Conservation (phyloP, 2,797 vertebrate genomes). For the Helicolenus hilgendorfi region DNA sequence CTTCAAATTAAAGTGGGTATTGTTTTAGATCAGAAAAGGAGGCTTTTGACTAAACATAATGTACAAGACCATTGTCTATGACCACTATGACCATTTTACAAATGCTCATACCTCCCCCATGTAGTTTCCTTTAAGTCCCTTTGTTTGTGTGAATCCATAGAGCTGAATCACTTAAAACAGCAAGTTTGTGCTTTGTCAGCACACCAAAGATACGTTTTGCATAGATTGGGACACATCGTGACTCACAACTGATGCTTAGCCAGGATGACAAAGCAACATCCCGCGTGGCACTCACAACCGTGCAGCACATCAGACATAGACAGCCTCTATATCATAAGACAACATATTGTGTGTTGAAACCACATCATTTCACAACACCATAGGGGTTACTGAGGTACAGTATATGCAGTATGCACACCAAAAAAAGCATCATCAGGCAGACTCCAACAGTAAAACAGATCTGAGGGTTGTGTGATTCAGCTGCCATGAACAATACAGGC, state of each 20-base stretch:
- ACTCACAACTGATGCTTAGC: slow-evolving; percentile 11
- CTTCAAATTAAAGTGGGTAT: not conserved
- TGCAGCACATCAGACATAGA: not conserved
- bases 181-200: not conserved
- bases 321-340: slow-evolving; percentile 38
- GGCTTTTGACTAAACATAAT: not conserved
- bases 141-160: not conserved
- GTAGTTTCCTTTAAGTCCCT: not conserved
- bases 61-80: not conserved
- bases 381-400: not conserved
- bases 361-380: not conserved
- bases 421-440: not conserved
- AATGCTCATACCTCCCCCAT: not conserved
- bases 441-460: not conserved
- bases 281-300: not conserved
- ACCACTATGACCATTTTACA: no score
- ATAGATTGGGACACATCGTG: not conserved
- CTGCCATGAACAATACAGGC: not conserved
- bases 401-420: not conserved
- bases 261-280: slow-evolving; percentile 54
- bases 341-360: slow-evolving; percentile 1
- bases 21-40: not conserved
- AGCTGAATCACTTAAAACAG: not conserved
- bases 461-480: not conserved
- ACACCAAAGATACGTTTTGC: not conserved